These are phyloP conservation scores for Drosophila barbarae DNA, from an alignment of 2,888 invertebrate species.

Conservation along the genomic window DNA sequence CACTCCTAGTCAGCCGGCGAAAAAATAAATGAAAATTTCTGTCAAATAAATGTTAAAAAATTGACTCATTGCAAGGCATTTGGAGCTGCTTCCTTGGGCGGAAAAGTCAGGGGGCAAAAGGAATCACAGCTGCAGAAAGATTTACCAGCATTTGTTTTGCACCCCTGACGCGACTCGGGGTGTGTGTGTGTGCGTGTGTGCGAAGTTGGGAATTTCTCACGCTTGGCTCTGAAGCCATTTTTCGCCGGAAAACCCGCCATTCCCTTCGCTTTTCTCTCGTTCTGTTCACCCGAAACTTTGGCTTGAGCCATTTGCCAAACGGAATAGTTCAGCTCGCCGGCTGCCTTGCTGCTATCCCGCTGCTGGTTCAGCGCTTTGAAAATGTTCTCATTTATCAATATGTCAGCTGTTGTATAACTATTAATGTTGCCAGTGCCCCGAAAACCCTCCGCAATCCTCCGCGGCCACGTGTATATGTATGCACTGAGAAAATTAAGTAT, in stretches of 20 bases:
- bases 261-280: background rate
- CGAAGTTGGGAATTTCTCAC: conserved; percentile 60
- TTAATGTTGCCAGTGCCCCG: conserved; percentile 56
- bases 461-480: conserved; percentile 44
- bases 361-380: conserved; percentile 51
- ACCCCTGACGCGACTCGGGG: conserved; percentile 25
- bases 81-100: conserved; percentile 10
- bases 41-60: conserved; percentile 76
- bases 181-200: conserved; percentile 22
- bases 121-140: conserved; percentile 73
- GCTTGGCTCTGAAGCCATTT: conserved; percentile 69
- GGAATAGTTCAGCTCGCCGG: conserved; percentile 59
- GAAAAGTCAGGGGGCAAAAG: conserved; percentile 31
- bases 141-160: conserved; percentile 70
- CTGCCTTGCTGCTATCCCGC: conserved; percentile 21
- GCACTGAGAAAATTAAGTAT: background rate
- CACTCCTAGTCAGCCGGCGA: conserved; percentile 7
- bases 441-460: background rate
- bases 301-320: conserved; percentile 60
- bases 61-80: conserved; percentile 70
- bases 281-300: conserved; percentile 17
- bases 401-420: conserved; percentile 77
- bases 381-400: conserved; percentile 76
- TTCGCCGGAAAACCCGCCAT: conserved; percentile 49
- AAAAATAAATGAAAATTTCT: conserved; percentile 70